Percentiles rank a stretch among this genome's conserved stretches.
Evolutionary conservation across 2,888 invertebrate genomes (phyloP).

Genomic region (Platycheirus rosarum): DNA sequence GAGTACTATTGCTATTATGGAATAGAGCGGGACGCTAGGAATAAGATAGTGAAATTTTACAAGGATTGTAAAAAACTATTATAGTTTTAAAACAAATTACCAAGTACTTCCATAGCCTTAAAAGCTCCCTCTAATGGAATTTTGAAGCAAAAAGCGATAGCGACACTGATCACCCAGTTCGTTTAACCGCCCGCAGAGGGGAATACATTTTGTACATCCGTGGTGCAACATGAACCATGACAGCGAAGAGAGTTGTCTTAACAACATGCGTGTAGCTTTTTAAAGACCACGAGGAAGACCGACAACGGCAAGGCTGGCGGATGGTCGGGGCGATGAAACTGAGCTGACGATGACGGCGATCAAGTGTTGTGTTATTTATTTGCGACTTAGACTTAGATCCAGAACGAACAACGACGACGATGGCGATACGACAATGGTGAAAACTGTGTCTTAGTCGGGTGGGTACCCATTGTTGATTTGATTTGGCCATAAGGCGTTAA

Average conservation of each 20-base stretch:
- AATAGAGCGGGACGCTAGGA: neutral
- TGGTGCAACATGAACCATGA: conserved; percentile 66
- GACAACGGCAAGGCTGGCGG: conserved; percentile 18
- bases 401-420: conserved; percentile 11
- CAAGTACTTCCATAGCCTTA: conserved; percentile 20
- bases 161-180: conserved; percentile 64
- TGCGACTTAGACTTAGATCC: conserved; percentile 51
- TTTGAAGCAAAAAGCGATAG: conserved; percentile 40
- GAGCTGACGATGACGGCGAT: conserved; percentile 37
- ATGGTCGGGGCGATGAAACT: conserved; percentile 8
- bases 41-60: neutral
- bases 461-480: conserved; percentile 53
- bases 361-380: conserved; percentile 65
- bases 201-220: conserved; percentile 56
- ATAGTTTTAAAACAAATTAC: conserved; percentile 24
- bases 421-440: conserved; percentile 41
- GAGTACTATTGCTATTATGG: neutral
- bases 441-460: conserved; percentile 32
- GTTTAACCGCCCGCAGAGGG: conserved; percentile 47
- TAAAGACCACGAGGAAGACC: conserved; percentile 28
- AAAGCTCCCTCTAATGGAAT: conserved; percentile 56
- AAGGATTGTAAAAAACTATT: conserved; percentile 49
- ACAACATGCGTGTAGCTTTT: conserved; percentile 65
- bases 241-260: conserved; percentile 66
- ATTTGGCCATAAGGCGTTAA: conserved; percentile 60